Conservation (phyloP, 2,797 vertebrate species). For the Ciconia nigra region DNA sequence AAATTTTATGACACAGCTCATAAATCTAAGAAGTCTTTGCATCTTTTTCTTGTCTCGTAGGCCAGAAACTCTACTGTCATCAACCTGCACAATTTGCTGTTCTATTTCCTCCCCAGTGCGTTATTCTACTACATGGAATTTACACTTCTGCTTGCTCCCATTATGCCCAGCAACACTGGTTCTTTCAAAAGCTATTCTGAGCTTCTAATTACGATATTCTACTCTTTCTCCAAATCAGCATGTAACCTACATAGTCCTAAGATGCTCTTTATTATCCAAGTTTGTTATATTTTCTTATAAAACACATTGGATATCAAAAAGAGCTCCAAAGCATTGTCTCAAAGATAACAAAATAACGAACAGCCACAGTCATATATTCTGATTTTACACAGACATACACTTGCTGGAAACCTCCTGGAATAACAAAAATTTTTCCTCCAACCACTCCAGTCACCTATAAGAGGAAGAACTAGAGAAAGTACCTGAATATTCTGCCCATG, state of each 20-base stretch:
- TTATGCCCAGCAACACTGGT: neutral
- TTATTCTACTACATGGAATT: neutral
- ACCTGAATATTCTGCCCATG: conserved; percentile 9
- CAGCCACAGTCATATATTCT: neutral
- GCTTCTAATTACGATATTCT: neutral
- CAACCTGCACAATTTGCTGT: neutral
- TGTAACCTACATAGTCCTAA: neutral
- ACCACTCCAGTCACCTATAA: neutral
- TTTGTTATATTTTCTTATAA: neutral
- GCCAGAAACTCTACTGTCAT: neutral
- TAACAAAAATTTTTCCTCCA: neutral
- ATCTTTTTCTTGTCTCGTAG: neutral
- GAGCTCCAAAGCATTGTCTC: neutral
- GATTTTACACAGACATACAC: neutral
- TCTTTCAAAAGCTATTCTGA: neutral
- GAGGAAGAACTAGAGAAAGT: neutral
- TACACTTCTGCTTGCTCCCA: neutral
- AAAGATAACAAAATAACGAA: neutral
- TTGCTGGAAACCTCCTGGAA: neutral
- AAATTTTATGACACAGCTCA: neutral
- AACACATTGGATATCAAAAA: neutral
- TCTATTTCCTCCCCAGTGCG: neutral
- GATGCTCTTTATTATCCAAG: neutral
- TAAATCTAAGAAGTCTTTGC: neutral
- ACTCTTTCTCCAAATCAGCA: neutral